phyloP scores from a whole-genome alignment of 2,113 vertebrate genomes.

The Sylvia atricapilla region DNA sequence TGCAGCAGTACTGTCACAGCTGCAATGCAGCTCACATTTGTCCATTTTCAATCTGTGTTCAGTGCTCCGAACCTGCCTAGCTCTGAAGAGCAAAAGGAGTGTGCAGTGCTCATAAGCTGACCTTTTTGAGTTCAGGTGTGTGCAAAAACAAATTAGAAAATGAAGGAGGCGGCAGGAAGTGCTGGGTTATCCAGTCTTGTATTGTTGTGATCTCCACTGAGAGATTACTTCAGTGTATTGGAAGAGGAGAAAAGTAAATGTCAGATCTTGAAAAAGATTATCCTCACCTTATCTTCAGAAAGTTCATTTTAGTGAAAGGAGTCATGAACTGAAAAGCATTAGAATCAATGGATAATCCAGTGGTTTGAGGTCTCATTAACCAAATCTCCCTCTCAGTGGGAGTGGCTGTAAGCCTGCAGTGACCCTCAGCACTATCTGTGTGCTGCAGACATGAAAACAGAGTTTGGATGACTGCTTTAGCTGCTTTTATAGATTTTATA shows the following conservation, averaged over 20 bases:
- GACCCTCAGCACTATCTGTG: neutral
- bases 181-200: neutral
- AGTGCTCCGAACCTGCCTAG: neutral
- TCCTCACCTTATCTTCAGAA: neutral
- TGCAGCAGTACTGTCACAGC: neutral
- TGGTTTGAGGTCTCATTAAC: neutral
- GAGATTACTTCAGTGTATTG: neutral
- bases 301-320: neutral
- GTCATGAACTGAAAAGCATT: neutral
- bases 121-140: neutral
- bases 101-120: neutral
- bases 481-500: neutral
- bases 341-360: neutral
- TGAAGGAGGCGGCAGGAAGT: neutral
- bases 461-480: neutral
- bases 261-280: neutral
- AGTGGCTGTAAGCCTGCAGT: neutral
- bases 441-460: neutral
- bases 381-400: neutral
- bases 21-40: neutral
- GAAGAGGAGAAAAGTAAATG: slow-evolving; percentile 36
- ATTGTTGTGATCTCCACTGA: neutral
- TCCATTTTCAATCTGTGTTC: neutral
- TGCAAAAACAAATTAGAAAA: slow-evolving; percentile 6
- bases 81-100: neutral